A percentile compares a stretch with the other conserved stretches of the same genome.
phyloP scores from a whole-genome alignment of 2,888 invertebrate species.

The Leucoma salicis region DNA sequence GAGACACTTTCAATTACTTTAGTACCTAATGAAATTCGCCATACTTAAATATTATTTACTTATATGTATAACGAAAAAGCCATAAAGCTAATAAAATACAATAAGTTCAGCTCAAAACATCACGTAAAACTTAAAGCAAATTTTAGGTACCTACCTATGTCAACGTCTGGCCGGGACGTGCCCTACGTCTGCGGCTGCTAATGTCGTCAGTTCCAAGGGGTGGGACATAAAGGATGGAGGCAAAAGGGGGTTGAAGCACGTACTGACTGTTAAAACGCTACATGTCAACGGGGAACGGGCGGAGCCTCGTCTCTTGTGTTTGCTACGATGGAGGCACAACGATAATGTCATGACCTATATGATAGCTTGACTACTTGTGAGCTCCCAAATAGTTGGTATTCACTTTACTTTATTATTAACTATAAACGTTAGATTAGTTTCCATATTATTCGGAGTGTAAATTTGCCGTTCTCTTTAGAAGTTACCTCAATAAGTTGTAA shows the following conservation, averaged over 20 bases:
- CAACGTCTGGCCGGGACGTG: slow-evolving; percentile 70
- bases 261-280: slow-evolving; percentile 79
- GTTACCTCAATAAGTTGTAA: too few species aligned
- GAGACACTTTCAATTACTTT: too few species aligned
- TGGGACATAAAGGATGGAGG: slow-evolving; percentile 18
- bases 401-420: slow-evolving; percentile 18
- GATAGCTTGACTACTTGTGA: slow-evolving; percentile 37
- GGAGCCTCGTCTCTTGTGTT: slow-evolving; percentile 62
- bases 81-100: slow-evolving; percentile 4
- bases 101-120: slow-evolving; percentile 24
- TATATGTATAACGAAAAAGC: too few species aligned
- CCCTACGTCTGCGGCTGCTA: slow-evolving; percentile 80
- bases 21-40: too few species aligned
- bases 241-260: slow-evolving; percentile 55
- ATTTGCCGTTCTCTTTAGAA: too few species aligned
- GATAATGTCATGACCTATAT: slow-evolving; percentile 74
- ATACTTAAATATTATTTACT: too few species aligned
- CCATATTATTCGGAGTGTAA: slow-evolving; percentile 1
- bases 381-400: slow-evolving; percentile 35
- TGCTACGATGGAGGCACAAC: slow-evolving; percentile 59
- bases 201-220: slow-evolving; percentile 70
- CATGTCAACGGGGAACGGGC: slow-evolving; percentile 72
- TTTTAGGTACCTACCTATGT: slow-evolving; percentile 60
- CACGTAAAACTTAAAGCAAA: slow-evolving; percentile 31
- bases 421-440: slow-evolving; percentile 6